Base-by-base conservation (phyloP, 2,797 vertebrate species). In the Sebastes melanostomus region DNA sequence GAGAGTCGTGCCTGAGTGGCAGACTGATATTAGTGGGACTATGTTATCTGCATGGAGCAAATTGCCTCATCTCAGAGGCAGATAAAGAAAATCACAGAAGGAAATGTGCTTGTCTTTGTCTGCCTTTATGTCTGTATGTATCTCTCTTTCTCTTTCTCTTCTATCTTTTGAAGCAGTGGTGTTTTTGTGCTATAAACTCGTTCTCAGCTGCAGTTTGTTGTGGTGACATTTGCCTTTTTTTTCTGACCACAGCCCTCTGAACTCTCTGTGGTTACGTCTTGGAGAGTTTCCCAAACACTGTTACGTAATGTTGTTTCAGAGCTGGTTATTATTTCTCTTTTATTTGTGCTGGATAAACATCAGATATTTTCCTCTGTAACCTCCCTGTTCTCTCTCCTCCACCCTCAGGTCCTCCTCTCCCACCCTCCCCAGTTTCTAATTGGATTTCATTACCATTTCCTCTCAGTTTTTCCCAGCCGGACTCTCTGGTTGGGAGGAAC, bases 381-480 rank as follows among this genome's bases (percentile, higher is more conserved):
- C 86, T 78, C 81, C 81, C 75, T 66, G 62, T 70, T 80, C 67
- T 62, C 46, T 82, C 74, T 84, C 80, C 84, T 86, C 83, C 85
- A 68, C 88, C 78, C 90, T 77, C 62, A 3, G 63, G 75, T 72
- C 82, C 81, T 87, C 70, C 76, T 75, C 83, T 85, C 82, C 66
- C 86, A 71, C 88, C 89, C 81, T 84, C 85, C 60, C 88, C 72
- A 72, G 8, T 78, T 79, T 92, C 87, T 94, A 94, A 93, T 94
- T 95, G 94, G 93, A 84, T 89, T 92, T 91, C 87, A 92, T 91
- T 90, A 87, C 90, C 65, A 52, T 93, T 92, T 94, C 91, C 91
- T 89, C 68, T 88, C 73, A 88, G 85, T 93, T 93, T 89, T 90
- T 89, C 91, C 87, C 91, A 89, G 84, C 88, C 87, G 66, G 67